Conservation (phyloP, 2,797 vertebrate species). For the Sparidentex hasta region DNA sequence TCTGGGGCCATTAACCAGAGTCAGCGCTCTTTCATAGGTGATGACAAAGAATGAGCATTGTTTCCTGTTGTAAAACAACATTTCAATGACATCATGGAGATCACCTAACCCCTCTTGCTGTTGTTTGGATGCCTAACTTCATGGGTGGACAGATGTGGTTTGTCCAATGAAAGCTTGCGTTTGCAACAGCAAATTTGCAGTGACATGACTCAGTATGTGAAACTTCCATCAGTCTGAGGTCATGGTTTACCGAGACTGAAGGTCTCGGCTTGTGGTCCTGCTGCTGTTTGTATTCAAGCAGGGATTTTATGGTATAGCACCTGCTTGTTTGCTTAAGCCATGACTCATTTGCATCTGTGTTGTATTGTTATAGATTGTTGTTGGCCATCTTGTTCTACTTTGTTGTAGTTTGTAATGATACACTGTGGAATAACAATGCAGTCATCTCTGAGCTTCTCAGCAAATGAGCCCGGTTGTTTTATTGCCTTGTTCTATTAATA, state of each 20-base stretch:
- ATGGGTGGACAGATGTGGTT: constrained; percentile 54
- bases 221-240: constrained; percentile 68
- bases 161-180: constrained; percentile 60
- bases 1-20: constrained; percentile 14
- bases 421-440: constrained; percentile 48
- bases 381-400: constrained; percentile 60
- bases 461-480: constrained; percentile 25
- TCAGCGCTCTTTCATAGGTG: constrained; percentile 25
- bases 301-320: constrained; percentile 67
- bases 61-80: constrained; percentile 43
- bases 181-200: constrained; percentile 55
- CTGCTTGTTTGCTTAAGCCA: constrained; percentile 72
- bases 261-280: constrained; percentile 58
- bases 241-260: constrained; percentile 53
- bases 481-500: constrained; percentile 24
- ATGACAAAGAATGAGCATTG: constrained; percentile 39
- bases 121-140: constrained; percentile 54
- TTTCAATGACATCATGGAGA: constrained; percentile 69
- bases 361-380: constrained; percentile 44
- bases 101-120: constrained; percentile 30
- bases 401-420: constrained; percentile 48
- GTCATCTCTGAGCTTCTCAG: constrained; percentile 35
- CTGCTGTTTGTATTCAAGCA: constrained; percentile 68
- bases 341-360: constrained; percentile 66
- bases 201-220: constrained; percentile 64